Conservation (phyloP, 2,797 vertebrate genomes). For the Tangara arthus region DNA sequence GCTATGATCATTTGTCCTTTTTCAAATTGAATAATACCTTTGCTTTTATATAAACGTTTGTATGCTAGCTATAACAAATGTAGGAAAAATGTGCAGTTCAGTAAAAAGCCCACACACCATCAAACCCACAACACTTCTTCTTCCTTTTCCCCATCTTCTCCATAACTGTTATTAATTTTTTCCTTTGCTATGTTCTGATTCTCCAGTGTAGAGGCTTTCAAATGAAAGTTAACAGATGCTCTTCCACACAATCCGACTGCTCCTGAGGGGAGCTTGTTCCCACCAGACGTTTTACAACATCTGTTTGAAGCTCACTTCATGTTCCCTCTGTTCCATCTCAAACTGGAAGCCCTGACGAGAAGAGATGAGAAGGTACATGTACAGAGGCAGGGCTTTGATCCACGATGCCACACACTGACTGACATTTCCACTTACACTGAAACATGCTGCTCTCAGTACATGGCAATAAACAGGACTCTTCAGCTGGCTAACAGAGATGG, state of each 20-base stretch:
- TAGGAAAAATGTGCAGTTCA: not conserved
- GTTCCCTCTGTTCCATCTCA: conserved; percentile 64
- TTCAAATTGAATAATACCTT: not conserved
- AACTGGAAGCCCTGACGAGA: conserved; percentile 40
- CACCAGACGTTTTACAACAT: conserved; percentile 61
- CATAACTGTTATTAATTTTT: not conserved
- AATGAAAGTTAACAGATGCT: conserved; percentile 62
- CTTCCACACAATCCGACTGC: conserved; percentile 18
- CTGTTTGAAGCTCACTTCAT: conserved; percentile 60
- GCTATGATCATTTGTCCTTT: not conserved
- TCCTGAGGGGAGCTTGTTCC: conserved; percentile 59
- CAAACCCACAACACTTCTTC: not conserved
- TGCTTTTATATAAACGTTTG: not conserved
- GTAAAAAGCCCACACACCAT: not conserved
- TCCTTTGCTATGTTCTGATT: not conserved
- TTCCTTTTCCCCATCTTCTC: not conserved
- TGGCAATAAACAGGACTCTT: conserved; percentile 56
- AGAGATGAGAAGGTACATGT: conserved; percentile 60
- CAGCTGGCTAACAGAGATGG: conserved; percentile 33
- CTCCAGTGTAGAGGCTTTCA: conserved; percentile 23
- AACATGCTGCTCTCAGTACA: conserved; percentile 41
- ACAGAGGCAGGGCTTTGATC: conserved; percentile 59
- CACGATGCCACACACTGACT: conserved; percentile 40
- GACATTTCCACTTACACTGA: conserved; percentile 61
- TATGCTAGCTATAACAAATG: not conserved